Base-by-base conservation (phyloP, 2,888 invertebrate species). In the Drosophila algonquin region DNA sequence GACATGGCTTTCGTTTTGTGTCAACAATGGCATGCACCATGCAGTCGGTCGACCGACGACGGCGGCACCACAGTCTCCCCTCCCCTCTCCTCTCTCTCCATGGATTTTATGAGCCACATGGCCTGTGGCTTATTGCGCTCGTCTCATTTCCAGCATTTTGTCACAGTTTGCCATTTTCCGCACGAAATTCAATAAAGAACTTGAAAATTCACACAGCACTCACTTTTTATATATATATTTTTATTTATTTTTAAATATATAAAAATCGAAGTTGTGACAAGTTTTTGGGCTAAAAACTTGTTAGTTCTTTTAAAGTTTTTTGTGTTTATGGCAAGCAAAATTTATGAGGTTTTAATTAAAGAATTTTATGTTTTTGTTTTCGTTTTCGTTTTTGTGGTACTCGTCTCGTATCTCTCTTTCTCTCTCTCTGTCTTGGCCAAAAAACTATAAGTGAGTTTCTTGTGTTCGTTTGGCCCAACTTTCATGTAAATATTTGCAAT, bases 171-270 rank as follows among this genome's bases (percentile, higher is more conserved):
- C 35, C 45, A 69, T 59, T 69, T 69, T 69, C 45, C 35, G 59
- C 68, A 68, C 68, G 69, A 69, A 69, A 59, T 69, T 69, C 68
- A 69, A 69, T 69, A 79, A 79, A 73, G 69, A 82, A 70, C 69
- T 82, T 79, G 27, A 14, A 71, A 76, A 76, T 82, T 77, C 72
- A 32, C 27, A 24, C 3, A 4, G 18, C 50, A 18, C 18, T 18
- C 18, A 18, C n/a, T 35, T 44, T 62, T 44, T 62, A n/a, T 18
- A 30, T 32, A 53, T 69, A 48, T 47, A 16, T 65, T 50, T 14
- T 24, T 44, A 51, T n/a, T 40, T 40, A 40, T 40, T 40, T 40
- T 7, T 40, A 40, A 40, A 40, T 40, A 40, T 40, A 40, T 2
- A 40, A 14, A 14, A 4, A 35, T 35, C 35, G 12, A 35, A 35